Percentiles rank a stretch among this genome's conserved stretches.
Conservation (phyloP, 1,140 invertebrate genomes). For the Oryctes rhinoceros region DNA sequence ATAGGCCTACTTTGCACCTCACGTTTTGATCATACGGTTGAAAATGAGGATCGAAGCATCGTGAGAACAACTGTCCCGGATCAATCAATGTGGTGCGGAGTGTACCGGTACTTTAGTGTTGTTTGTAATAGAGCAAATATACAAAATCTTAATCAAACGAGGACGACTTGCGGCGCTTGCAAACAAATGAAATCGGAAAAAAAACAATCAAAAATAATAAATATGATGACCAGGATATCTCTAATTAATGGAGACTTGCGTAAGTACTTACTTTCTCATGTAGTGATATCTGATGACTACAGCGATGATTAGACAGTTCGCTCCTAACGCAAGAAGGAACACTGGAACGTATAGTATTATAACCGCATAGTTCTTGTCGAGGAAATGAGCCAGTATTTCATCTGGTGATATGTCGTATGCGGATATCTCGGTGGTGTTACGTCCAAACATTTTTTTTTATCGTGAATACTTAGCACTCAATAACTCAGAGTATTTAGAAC, state of each 20-base stretch:
- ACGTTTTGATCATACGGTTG: no score
- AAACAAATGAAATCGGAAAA: no score
- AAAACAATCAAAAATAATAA: not conserved
- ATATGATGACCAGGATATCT: not conserved
- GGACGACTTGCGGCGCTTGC: no score
- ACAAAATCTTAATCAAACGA: no score
- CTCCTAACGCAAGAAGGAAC: slow-evolving; percentile 66
- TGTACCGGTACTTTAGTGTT: no score
- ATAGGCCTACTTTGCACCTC: no score
- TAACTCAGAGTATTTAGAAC: not conserved
- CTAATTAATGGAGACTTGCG: not conserved
- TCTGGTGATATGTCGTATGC: not conserved
- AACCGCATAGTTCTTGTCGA: slow-evolving; percentile 56
- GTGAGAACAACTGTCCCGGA: no score
- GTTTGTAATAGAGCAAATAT: no score
- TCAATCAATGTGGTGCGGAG: no score
- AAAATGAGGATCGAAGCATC: no score
- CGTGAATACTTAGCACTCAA: not conserved
- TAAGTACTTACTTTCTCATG: slow-evolving; percentile 69
- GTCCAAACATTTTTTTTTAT: not conserved
- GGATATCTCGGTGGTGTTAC: not conserved
- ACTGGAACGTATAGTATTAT: slow-evolving; percentile 69
- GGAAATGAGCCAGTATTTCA: slow-evolving; percentile 23
- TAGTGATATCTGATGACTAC: slow-evolving; percentile 73
- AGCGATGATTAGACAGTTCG: slow-evolving; percentile 70